Percentiles rank a stretch among this genome's conserved stretches.
These are phyloP conservation scores for Neomicropteryx cornuta DNA, from an alignment of 1,140 invertebrate genomes.

Conservation along the genomic window DNA sequence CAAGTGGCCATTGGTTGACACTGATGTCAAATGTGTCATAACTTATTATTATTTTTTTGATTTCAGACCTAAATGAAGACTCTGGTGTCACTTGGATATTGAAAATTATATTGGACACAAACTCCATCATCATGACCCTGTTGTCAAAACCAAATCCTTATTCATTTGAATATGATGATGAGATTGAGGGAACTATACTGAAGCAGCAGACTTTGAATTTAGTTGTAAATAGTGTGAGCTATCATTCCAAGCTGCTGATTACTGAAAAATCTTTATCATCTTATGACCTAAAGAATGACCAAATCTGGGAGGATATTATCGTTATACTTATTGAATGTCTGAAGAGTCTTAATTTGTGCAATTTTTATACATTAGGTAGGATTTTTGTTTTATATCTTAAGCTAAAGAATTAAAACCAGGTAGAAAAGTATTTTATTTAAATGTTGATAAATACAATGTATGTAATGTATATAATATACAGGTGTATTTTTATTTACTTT, in stretches of 20 bases:
- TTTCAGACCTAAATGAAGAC: too few relatives aligned
- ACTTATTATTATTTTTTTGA: too few relatives aligned
- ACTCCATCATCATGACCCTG: too few relatives aligned
- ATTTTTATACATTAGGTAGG: constrained; percentile 37
- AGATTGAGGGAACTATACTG: constrained; percentile 26
- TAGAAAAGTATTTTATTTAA: constrained; percentile 2
- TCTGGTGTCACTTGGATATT: too few relatives aligned
- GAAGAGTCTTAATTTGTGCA: constrained; percentile 29
- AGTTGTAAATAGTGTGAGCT: constrained; percentile 24
- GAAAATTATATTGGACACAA: too few relatives aligned
- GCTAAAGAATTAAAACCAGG: background rate
- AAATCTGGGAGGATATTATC: constrained; percentile 25
- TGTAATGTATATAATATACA: too few relatives aligned
- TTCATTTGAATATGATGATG: too few relatives aligned
- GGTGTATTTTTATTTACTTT: background rate
- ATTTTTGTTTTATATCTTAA: constrained; percentile 8
- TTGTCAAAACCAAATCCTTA: too few relatives aligned
- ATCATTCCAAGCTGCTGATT: constrained; percentile 17
- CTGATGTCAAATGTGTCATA: too few relatives aligned
- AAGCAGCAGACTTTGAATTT: constrained; percentile 27
- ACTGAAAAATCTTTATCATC: constrained; percentile 21
- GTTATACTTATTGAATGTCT: constrained; percentile 31
- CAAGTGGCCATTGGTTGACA: too few relatives aligned
- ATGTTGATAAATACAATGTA: background rate
- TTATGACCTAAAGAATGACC: too few relatives aligned